Base-by-base conservation (phyloP, 2,888 invertebrate genomes). In the Gisinianus flammeolus region DNA sequence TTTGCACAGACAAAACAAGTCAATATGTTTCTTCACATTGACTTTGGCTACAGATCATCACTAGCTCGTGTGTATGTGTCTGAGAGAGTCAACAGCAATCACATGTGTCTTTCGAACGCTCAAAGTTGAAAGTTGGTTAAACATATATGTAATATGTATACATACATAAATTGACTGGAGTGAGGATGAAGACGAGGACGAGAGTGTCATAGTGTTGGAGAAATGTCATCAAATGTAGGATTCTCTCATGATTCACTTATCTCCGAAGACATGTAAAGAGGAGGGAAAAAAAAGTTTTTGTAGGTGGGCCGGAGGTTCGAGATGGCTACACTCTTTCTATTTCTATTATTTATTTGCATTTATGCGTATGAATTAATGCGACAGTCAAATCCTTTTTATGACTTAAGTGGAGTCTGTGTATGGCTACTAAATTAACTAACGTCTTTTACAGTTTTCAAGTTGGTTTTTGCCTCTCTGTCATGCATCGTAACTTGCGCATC, bases 311-410 rank as follows among this genome's bases (percentile, higher is more conserved):
- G 30, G 19, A 30, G 66, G 30, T 30, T 24, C 8, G 58, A 58
- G n/a, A 58, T 44, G 44, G n/a, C 58, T 66, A 24, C 19, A 66
- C 28, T 67, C 31, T 67, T 67, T 58, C 56, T 72, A 30, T 58
- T 31, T 58, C 58, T 28, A 58, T 58, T 72, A 72, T 72, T 72
- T 62, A 72, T 72, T 72, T 62, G 72, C 62, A 72, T 72, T 58
- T 58, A 30, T 58, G 58, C 72, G 58, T 58, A 71, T 56, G 28
- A 71, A 58, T 72, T 24, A 58, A 72, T 72, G 62, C 33, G 58
- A 72, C 72, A 22, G 22, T 33, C 54, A 62, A 69, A 69, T 72
- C n/a, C 31, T 31, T 72, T 72, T 72, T 72, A 72, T 31, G 58
- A 72, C 58, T 56, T 58, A 58, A 58, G 72, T 72, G 62, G 58